These are phyloP conservation scores for Agapostemon virescens DNA, from an alignment of 2,888 invertebrate genomes.

Conservation along the genomic window DNA sequence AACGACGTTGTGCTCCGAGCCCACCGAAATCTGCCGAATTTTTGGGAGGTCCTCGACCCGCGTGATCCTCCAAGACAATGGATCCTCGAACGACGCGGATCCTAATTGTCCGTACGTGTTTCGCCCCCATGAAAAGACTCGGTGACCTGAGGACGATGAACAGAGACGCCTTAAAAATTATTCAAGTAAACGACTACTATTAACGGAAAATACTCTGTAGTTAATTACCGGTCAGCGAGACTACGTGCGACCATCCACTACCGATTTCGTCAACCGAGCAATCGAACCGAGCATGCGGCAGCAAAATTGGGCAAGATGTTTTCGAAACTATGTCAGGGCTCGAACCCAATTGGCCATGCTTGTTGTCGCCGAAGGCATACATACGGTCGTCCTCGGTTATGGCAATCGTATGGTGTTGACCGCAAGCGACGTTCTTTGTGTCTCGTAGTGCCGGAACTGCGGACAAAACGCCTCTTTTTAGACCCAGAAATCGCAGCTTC, in stretches of 20 bases:
- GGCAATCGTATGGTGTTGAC: constrained; percentile 90
- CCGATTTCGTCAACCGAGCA: constrained; percentile 80
- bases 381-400: constrained; percentile 83
- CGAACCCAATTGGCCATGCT: constrained; percentile 88
- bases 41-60: constrained; percentile 77
- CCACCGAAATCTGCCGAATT: constrained; percentile 84
- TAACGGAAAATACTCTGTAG: neutral
- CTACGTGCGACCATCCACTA: constrained; percentile 90
- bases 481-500: neutral
- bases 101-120: constrained; percentile 91
- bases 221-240: constrained; percentile 79
- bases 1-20: constrained; percentile 91
- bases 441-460: constrained; percentile 82
- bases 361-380: constrained; percentile 92
- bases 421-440: constrained; percentile 87
- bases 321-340: constrained; percentile 80
- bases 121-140: constrained; percentile 89
- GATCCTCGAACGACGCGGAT: constrained; percentile 74
- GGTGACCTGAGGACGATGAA: constrained; percentile 81
- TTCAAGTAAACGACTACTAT: neutral
- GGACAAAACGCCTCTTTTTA: neutral
- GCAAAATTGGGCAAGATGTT: constrained; percentile 82
- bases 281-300: constrained; percentile 65
- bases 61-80: constrained; percentile 55
- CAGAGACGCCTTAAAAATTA: neutral